Percentiles rank a stretch among this genome's conserved stretches.
Evolutionary conservation across 2,888 invertebrate genomes (phyloP).

Genomic region (Meloe dianella): DNA sequence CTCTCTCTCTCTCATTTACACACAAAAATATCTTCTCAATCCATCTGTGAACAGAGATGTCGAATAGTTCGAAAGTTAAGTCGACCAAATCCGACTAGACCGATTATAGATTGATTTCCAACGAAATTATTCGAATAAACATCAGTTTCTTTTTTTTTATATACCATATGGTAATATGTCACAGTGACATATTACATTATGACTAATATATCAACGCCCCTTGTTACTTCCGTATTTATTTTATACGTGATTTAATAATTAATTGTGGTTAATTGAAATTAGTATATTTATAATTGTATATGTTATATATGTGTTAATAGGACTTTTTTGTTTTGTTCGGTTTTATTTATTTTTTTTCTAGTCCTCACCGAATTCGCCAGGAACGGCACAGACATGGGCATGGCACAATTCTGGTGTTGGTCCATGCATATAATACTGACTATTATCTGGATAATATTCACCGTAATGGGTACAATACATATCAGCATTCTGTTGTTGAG

Average conservation of each 20-base stretch:
- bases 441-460: conserved; percentile 65
- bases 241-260: not conserved
- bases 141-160: not conserved
- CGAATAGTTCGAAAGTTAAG: not conserved
- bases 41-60: too few species aligned
- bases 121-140: not conserved
- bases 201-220: not conserved
- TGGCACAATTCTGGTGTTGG: conserved; percentile 65
- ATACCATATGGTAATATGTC: not conserved
- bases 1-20: too few species aligned
- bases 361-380: conserved; percentile 75
- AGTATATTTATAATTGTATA: not conserved
- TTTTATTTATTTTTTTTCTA: not conserved
- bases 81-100: not conserved
- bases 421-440: conserved; percentile 60
- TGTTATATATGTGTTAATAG: not conserved
- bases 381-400: conserved; percentile 75
- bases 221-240: not conserved
- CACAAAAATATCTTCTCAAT: too few species aligned
- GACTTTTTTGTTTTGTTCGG: not conserved
- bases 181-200: not conserved
- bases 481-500: conserved; percentile 53
- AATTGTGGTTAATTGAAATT: not conserved
- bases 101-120: not conserved
- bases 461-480: conserved; percentile 62